Percentiles rank a stretch among this genome's conserved stretches.
phyloP scores from a whole-genome alignment of 2,113 vertebrate genomes.

The Himantopus leucocephalus region DNA sequence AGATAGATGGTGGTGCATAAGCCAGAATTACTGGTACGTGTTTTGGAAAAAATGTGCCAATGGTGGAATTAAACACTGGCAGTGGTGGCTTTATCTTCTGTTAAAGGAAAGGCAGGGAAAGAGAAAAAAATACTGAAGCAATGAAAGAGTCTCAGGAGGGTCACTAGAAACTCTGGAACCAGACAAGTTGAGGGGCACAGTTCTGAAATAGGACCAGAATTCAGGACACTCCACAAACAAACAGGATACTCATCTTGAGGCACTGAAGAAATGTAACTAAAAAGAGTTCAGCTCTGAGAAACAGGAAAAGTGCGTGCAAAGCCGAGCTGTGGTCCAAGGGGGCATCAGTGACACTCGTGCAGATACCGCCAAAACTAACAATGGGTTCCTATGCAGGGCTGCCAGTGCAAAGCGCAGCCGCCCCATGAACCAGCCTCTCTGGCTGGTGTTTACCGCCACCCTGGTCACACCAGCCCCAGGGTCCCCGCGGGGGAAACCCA shows the following conservation, averaged over 20 bases:
- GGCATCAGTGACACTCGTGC: not conserved
- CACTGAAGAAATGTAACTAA: not conserved
- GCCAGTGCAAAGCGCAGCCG: not conserved
- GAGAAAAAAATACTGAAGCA: not conserved
- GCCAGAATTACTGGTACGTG: not conserved
- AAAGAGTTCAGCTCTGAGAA: not conserved
- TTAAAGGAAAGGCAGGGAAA: not conserved
- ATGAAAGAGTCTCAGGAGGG: not conserved
- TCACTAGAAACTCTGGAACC: not conserved
- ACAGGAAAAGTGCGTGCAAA: not conserved
- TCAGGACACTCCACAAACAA: not conserved
- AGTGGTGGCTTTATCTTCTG: not conserved
- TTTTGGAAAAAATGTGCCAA: not conserved
- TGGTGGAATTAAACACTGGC: not conserved
- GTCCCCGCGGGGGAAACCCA: not conserved
- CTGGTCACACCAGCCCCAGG: too few relatives aligned
- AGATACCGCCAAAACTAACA: not conserved
- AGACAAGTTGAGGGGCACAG: not conserved
- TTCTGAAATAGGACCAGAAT: not conserved
- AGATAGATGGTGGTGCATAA: not conserved
- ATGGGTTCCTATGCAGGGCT: rapidly evolving
- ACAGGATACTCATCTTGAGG: not conserved
- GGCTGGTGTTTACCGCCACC: too few relatives aligned
- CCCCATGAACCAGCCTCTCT: not conserved
- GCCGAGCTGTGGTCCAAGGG: rapidly evolving